A percentile compares a stretch with the other conserved stretches of the same genome.
Conservation (phyloP, 2,888 invertebrate species). For the Drosophila kokeensis region DNA sequence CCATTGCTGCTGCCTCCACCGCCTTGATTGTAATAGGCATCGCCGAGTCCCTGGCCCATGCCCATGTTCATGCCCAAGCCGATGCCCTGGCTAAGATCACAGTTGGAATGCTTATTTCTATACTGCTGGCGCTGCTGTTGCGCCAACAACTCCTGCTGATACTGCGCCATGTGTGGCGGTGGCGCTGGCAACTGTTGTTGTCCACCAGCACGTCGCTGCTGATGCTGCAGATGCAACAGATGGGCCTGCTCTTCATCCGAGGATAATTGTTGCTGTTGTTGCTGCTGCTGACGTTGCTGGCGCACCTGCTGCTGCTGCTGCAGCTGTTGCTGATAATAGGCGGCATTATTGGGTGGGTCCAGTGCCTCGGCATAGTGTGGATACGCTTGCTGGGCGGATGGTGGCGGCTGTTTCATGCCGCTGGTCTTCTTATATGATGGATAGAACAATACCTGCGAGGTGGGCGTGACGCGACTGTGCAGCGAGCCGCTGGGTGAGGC, state of each 20-base stretch:
- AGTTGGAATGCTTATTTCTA: constrained; percentile 85
- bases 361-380: constrained; percentile 82
- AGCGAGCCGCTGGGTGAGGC: constrained; percentile 83
- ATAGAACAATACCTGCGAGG: constrained; percentile 82
- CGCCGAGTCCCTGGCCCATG: constrained; percentile 55
- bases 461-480: constrained; percentile 81
- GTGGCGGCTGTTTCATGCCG: constrained; percentile 58
- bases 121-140: constrained; percentile 69
- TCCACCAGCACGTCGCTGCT: constrained; percentile 71
- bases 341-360: constrained; percentile 76
- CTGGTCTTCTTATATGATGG: constrained; percentile 84
- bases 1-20: constrained; percentile 49
- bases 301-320: constrained; percentile 67
- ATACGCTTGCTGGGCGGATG: constrained; percentile 60
- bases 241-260: constrained; percentile 83
- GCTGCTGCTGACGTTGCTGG: constrained; percentile 68
- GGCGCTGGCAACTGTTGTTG: constrained; percentile 73
- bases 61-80: constrained; percentile 59
- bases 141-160: constrained; percentile 72
- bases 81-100: constrained; percentile 78
- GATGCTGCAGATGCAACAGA: constrained; percentile 78
- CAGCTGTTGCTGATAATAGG: constrained; percentile 70
- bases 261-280: constrained; percentile 81
- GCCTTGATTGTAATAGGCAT: constrained; percentile 83
- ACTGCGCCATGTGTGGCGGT: constrained; percentile 76